Evolutionary conservation across 2,113 vertebrate species (phyloP), one percentile per base, ranked within the genome.

Genomic region (Caranx melampygus): DNA sequence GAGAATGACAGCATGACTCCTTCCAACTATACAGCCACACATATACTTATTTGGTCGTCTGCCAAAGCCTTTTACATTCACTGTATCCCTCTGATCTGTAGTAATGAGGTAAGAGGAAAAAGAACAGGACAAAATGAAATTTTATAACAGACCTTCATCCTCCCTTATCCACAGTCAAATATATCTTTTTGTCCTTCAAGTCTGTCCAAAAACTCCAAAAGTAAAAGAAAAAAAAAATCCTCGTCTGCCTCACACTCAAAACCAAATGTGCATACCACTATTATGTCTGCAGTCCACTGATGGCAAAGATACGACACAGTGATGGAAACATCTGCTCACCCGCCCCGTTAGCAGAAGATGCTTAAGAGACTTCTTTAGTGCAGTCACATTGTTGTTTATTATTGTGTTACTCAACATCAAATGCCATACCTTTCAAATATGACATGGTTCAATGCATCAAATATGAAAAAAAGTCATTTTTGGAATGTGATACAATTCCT

Each of bases 261-360:
- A 65, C 60, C 47, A 62, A 75, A 61, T 68, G 76, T 76, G 75
- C 42, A 54, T 65, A 72, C 45, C 40, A 34, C 9, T 33, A 57
- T 75, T 47, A 55, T 61, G 52, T 62, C 42, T 37, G 1, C 52
- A 61, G 45, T 73, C 47, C 6, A 61, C 18, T 60, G 74, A 78
- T 57, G 64, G 64, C 51, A 31, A 15, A 69, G 37, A 74, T 63
- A 31, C 6, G 37, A 40, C 35, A 40, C 51, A 45, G 18, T 26
- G 61, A 45, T 55, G 69, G 63, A 79, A 88, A 84, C 75, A 84
- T 82, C 74, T 86, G 66, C 45, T 79, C 12, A 13, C 58, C 8
- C 58, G 20, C 42, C 47, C 34, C 26, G 26, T 69, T 12, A 78
- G 51, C 31, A 61, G 42, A 79, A 61, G 18, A 72, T 31, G 16